Percentiles rank a stretch among this genome's conserved stretches.
Evolutionary conservation across 2,113 vertebrate species (phyloP).

Genomic region (Pavo muticus): DNA sequence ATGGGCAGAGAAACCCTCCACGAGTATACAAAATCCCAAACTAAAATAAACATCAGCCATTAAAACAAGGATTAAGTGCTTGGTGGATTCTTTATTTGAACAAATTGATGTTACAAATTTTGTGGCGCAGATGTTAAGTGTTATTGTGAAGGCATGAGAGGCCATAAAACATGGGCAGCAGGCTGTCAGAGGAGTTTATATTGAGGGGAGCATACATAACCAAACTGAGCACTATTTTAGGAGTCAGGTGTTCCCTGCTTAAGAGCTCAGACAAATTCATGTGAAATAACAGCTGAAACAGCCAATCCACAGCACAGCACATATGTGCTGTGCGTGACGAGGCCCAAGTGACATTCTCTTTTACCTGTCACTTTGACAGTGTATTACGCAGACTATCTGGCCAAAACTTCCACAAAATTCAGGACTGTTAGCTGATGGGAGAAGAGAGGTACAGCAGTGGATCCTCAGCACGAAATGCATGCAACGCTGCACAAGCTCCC

Average conservation of each 20-base stretch:
- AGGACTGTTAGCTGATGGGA: background rate
- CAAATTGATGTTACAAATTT: constrained; percentile 52
- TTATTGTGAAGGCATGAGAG: constrained; percentile 53
- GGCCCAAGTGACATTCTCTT: background rate
- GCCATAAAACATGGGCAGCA: constrained; percentile 54
- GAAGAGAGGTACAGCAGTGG: background rate
- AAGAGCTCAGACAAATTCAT: constrained; percentile 40
- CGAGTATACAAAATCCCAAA: constrained; percentile 46
- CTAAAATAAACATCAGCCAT: constrained; percentile 71
- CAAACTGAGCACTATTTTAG: constrained; percentile 27
- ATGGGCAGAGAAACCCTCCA: constrained; percentile 18
- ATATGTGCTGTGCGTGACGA: background rate
- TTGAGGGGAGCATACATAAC: constrained; percentile 1
- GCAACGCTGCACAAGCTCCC: background rate
- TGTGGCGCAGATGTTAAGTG: constrained; percentile 64
- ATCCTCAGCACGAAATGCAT: background rate
- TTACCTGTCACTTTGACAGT: background rate
- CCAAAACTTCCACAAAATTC: background rate
- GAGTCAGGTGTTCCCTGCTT: constrained; percentile 58
- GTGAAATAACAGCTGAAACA: constrained; percentile 58
- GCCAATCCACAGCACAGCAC: background rate
- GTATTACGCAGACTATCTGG: background rate
- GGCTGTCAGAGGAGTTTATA: constrained; percentile 59
- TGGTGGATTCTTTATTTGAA: constrained; percentile 56
- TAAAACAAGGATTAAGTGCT: constrained; percentile 62